Evolutionary conservation across 2,113 vertebrate genomes (phyloP), one percentile per base, ranked within the genome.

Genomic region (Ophthalmolycus amberensis): DNA sequence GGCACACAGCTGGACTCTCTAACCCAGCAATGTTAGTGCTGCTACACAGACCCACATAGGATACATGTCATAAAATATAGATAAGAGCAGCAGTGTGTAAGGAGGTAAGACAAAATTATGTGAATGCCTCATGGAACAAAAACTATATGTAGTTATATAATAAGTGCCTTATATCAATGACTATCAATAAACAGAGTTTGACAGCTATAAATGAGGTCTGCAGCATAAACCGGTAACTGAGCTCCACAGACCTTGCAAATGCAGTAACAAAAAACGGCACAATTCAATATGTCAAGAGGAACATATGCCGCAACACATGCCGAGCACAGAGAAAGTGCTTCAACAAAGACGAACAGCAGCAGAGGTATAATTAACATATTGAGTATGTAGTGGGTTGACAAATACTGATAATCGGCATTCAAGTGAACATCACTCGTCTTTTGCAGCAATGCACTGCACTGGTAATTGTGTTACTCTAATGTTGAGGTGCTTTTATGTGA

Each of bases 41-140:
- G 71, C 16, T 77, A 38, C 14, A 72, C 40, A 42, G 2, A 71
- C 16, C 62, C 59, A 70, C 48, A 48, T 52, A 64, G 46, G 25
- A 58, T 67, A 12, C 27, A 72, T 27, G 44, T 52, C 25, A 82
- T 88, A 73, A 83, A 84, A 79, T 79, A 87, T 79, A 74, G 29
- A 91, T 85, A 70, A 73, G 66, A 37, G 40, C 64, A 79, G 79
- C 56, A 42, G 34, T 59, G 52, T 46, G 16, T 38, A 59, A 4
- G 12, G 27, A 46, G 12, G 16, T 22, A 48, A 72, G 27, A n/a
- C 1, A 72, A 68, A 29, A 58, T 48, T n/a, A 54, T 48, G 44
- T 6, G 20, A 62, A 50, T 0, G 1, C 8, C 32, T 52, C 27
- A 70, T 60, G 40, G 20, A 77, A 72, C 67, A 25, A 32, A 65